A percentile compares a stretch with the other conserved stretches of the same genome.
These are phyloP conservation scores for Bombus waltoni DNA, from an alignment of 1,140 invertebrate genomes.

Conservation along the genomic window DNA sequence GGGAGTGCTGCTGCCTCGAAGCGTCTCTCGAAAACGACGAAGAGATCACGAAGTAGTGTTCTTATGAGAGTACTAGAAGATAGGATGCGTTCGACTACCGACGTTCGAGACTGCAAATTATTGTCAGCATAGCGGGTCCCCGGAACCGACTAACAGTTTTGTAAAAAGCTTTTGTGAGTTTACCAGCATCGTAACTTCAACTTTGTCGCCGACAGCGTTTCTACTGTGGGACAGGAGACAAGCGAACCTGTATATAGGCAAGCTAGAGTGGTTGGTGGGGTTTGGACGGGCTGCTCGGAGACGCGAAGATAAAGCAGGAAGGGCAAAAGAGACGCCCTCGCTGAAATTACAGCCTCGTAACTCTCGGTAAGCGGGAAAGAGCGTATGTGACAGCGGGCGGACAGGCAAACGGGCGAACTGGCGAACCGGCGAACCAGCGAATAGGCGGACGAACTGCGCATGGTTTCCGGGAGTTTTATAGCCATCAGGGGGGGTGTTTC, in stretches of 20 bases:
- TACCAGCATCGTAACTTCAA: conserved; percentile 73
- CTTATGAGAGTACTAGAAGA: conserved; percentile 56
- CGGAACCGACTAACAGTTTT: conserved; percentile 70
- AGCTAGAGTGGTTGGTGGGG: conserved; percentile 55
- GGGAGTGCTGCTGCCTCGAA: conserved; percentile 2
- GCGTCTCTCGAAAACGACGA: conserved; percentile 29
- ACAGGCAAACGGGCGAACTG: conserved; percentile 56
- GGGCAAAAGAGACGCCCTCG: conserved; percentile 64
- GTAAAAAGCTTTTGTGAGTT: conserved; percentile 78
- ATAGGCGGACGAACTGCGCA: conserved; percentile 64
- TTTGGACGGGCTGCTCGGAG: conserved; percentile 18
- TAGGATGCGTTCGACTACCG: conserved; percentile 42
- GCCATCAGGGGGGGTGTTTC: conserved; percentile 64
- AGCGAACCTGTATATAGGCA: conserved; percentile 49
- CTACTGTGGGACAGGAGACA: conserved; percentile 64
- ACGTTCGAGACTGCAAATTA: conserved; percentile 58
- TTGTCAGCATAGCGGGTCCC: conserved; percentile 35
- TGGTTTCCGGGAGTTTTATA: conserved; percentile 70
- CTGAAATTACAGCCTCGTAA: conserved; percentile 77
- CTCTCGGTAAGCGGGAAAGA: conserved; percentile 75
- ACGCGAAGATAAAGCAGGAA: conserved; percentile 60
- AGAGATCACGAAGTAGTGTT: conserved; percentile 55
- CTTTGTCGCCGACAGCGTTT: conserved; percentile 71
- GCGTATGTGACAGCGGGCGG: conserved; percentile 75
- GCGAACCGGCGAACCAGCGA: conserved; percentile 59